Conservation (phyloP, 2,888 invertebrate species). For the Pseudolycoriella hygida region DNA sequence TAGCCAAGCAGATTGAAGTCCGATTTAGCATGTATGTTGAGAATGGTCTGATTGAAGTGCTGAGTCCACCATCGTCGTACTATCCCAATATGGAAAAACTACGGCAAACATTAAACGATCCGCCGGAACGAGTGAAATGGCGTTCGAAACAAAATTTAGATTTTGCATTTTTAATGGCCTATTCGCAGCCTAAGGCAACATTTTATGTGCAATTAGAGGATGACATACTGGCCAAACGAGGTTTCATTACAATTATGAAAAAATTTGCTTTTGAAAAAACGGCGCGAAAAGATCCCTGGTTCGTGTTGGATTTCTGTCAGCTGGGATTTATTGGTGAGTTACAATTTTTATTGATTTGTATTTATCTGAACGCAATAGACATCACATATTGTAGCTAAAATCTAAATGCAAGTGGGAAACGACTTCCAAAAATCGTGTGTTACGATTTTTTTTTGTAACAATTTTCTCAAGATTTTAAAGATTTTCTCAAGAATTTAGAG, state of each 20-base stretch:
- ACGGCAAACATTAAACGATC: constrained; percentile 67
- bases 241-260: constrained; percentile 72
- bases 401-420: too few species aligned
- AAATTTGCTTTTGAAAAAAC: constrained; percentile 64
- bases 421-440: too few species aligned
- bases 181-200: constrained; percentile 69
- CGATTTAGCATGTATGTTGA: constrained; percentile 59
- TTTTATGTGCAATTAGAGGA: constrained; percentile 91
- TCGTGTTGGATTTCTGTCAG: constrained; percentile 83
- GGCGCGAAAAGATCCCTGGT: constrained; percentile 59
- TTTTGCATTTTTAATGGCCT: constrained; percentile 86
- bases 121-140: constrained; percentile 72
- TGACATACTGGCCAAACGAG: constrained; percentile 74
- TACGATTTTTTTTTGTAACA: too few species aligned
- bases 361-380: too few species aligned
- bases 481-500: too few species aligned
- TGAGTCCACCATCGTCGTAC: constrained; percentile 68
- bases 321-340: constrained; percentile 77
- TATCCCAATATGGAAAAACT: constrained; percentile 74
- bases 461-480: too few species aligned
- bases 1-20: constrained; percentile 56
- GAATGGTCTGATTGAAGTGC: constrained; percentile 70
- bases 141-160: constrained; percentile 90
- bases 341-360: neutral
- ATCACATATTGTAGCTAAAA: too few species aligned